These are phyloP conservation scores for Zaprionus taronus DNA, from an alignment of 1,140 invertebrate species.

Conservation along the genomic window DNA sequence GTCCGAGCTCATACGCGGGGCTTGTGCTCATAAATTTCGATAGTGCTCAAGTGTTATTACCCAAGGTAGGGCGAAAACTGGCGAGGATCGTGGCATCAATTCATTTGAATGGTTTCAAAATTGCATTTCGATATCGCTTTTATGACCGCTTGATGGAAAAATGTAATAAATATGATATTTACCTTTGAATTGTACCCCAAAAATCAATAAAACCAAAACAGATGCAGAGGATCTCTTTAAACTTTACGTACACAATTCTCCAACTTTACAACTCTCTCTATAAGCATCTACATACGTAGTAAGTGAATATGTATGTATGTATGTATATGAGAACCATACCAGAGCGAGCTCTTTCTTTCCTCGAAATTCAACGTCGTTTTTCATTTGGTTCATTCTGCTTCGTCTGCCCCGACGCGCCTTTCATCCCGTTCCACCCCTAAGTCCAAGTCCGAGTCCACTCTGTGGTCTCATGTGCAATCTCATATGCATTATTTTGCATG, in stretches of 20 bases:
- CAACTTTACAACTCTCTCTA: not conserved
- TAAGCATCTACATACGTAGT: not conserved
- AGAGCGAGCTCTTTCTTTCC: slow-evolving; percentile 1
- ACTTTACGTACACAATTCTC: not conserved
- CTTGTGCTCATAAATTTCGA: slow-evolving; percentile 72
- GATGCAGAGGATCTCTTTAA: slow-evolving; percentile 21
- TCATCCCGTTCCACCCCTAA: slow-evolving; percentile 64
- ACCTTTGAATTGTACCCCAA: slow-evolving; percentile 1
- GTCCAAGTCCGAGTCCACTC: slow-evolving; percentile 10
- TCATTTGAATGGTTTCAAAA: slow-evolving; percentile 67
- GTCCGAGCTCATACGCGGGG: slow-evolving; percentile 32
- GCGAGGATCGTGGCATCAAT: slow-evolving; percentile 47
- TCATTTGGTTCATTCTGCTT: slow-evolving; percentile 16
- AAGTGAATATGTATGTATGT: not conserved
- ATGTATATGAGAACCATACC: not conserved
- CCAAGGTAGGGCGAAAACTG: slow-evolving; percentile 30
- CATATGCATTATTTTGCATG: slow-evolving; percentile 82
- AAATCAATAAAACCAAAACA: slow-evolving; percentile 7
- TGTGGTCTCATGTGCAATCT: slow-evolving; percentile 50
- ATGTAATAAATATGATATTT: slow-evolving; percentile 63
- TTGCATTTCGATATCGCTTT: slow-evolving; percentile 70
- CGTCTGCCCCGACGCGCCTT: slow-evolving; percentile 47
- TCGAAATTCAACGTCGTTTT: slow-evolving; percentile 33
- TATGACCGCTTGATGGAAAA: slow-evolving; percentile 71
- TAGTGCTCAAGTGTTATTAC: slow-evolving; percentile 65